A percentile compares a stretch with the other conserved stretches of the same genome.
phyloP scores from a whole-genome alignment of 2,797 vertebrate genomes.

The Acrocephalus scirpaceus region DNA sequence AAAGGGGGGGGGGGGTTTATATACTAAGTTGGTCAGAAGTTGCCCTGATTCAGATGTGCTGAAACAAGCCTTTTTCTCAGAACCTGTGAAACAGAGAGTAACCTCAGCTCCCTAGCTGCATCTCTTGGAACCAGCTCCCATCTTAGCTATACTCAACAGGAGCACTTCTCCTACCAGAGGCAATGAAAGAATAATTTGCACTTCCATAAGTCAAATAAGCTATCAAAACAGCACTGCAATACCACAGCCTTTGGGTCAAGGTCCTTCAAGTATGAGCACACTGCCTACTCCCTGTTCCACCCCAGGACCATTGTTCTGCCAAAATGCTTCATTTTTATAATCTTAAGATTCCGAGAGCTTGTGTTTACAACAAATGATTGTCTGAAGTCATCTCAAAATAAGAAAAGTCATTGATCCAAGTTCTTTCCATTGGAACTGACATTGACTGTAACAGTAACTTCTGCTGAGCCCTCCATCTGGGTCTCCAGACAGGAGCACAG shows the following conservation, averaged over 20 bases:
- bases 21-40: background rate
- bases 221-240: background rate
- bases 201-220: background rate
- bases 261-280: background rate
- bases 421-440: background rate
- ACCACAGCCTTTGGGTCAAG: background rate
- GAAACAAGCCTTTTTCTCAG: background rate
- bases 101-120: background rate
- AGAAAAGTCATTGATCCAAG: background rate
- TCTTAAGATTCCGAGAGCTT: background rate
- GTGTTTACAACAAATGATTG: background rate
- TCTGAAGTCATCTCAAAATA: background rate
- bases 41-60: background rate
- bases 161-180: background rate
- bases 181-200: background rate
- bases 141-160: background rate
- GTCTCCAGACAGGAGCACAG: background rate
- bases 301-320: fast-evolving
- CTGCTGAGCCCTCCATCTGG: background rate
- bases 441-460: background rate
- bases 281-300: background rate
- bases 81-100: background rate
- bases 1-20: no score
- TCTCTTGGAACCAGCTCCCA: background rate
- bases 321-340: background rate